Evolutionary conservation across 2,797 vertebrate species (phyloP).

Genomic region (Sebastes vulpes): DNA sequence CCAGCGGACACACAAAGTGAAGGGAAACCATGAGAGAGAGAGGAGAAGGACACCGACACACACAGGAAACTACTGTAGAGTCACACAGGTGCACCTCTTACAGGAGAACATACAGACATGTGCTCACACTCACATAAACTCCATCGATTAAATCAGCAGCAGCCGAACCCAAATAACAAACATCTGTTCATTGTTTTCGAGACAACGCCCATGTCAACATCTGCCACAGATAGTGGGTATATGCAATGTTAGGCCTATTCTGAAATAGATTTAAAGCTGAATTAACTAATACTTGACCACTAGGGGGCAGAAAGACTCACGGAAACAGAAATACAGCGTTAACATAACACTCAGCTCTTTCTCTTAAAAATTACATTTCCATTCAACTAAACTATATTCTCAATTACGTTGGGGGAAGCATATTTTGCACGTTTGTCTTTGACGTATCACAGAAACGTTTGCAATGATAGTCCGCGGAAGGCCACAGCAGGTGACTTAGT

Average conservation of each 20-base stretch:
- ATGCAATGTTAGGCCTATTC: not conserved
- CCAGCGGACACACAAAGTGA: constrained; percentile 50
- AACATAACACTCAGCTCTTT: not conserved
- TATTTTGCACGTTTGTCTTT: not conserved
- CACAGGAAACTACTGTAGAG: not conserved
- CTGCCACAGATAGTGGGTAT: constrained; percentile 29
- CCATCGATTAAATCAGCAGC: constrained; percentile 44
- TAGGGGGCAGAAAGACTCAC: not conserved
- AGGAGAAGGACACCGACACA: not conserved
- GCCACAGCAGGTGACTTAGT: no score
- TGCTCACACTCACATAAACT: constrained; percentile 20
- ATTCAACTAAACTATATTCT: not conserved
- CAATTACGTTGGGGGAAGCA: not conserved
- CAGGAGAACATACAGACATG: constrained; percentile 2
- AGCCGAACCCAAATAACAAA: constrained; percentile 59
- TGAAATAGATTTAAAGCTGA: not conserved
- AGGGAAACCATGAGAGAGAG: constrained; percentile 40
- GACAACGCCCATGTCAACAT: constrained; percentile 71
- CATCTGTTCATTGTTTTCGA: constrained; percentile 61
- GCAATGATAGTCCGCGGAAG: no score
- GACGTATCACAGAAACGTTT: no score
- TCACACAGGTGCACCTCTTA: constrained; percentile 39
- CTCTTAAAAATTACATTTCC: not conserved
- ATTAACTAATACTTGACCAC: not conserved
- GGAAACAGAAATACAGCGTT: not conserved